Percentiles rank a stretch among this genome's conserved stretches.
phyloP scores from a whole-genome alignment of 2,888 invertebrate species.

The Aphidius colemani region DNA sequence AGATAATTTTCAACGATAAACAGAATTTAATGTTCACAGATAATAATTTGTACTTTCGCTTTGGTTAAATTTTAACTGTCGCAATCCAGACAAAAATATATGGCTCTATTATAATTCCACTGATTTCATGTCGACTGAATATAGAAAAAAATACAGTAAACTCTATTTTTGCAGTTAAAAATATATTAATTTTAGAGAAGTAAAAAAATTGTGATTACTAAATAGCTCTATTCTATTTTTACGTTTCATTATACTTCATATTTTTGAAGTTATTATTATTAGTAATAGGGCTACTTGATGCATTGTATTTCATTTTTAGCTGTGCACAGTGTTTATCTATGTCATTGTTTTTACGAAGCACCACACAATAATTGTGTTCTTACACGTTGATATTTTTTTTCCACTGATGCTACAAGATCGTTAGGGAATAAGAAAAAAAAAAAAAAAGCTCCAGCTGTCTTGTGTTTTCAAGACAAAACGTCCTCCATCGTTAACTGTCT shows the following conservation, averaged over 20 bases:
- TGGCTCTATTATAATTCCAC: no score
- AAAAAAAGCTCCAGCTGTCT: slow-evolving; percentile 24
- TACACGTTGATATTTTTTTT: slow-evolving; percentile 25
- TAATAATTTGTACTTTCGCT: no score
- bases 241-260: background rate
- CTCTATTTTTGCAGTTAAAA: no score
- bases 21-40: no score
- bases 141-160: no score
- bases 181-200: no score
- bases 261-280: slow-evolving; percentile 34
- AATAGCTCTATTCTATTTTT: no score
- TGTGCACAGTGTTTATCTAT: slow-evolving; percentile 24
- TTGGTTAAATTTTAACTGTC: no score
- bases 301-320: slow-evolving; percentile 28
- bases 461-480: background rate
- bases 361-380: slow-evolving; percentile 27
- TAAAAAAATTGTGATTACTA: no score
- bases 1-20: no score
- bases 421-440: slow-evolving; percentile 24
- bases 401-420: slow-evolving; percentile 29
- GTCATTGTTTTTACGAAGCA: background rate
- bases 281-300: slow-evolving; percentile 42
- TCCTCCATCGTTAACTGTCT: slow-evolving; percentile 19
- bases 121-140: no score
- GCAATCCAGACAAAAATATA: no score